phyloP scores from a whole-genome alignment of 2,888 invertebrate genomes.

The Drosophila dives region DNA sequence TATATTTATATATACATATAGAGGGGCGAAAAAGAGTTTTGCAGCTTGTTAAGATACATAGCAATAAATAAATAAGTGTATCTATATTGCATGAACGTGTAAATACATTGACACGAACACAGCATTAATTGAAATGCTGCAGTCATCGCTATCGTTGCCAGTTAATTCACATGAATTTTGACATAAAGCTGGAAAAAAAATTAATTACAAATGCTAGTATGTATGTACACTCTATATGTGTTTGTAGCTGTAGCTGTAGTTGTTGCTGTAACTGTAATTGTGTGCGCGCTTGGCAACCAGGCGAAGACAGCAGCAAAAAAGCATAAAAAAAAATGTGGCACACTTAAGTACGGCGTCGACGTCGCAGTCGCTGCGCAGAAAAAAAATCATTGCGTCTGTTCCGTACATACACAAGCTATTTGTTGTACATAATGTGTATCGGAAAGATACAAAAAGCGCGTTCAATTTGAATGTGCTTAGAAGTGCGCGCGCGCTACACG shows the following conservation, averaged over 20 bases:
- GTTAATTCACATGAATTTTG: slow-evolving; percentile 75
- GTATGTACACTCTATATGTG: slow-evolving; percentile 14
- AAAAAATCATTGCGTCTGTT: slow-evolving; percentile 61
- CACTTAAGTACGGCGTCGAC: slow-evolving; percentile 66
- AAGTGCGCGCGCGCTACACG: slow-evolving; percentile 63
- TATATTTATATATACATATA: background rate
- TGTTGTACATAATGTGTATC: slow-evolving; percentile 49
- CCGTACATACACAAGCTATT: slow-evolving; percentile 22
- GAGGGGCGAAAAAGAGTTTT: slow-evolving; percentile 31
- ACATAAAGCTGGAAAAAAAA: slow-evolving; percentile 60
- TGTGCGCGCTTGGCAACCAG: slow-evolving; percentile 70
- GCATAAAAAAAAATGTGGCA: slow-evolving; percentile 70
- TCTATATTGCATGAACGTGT: slow-evolving; percentile 26
- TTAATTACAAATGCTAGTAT: slow-evolving; percentile 47
- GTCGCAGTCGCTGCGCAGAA: slow-evolving; percentile 62
- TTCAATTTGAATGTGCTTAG: slow-evolving; percentile 72
- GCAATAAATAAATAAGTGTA: slow-evolving; percentile 20
- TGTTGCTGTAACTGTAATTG: slow-evolving; percentile 37
- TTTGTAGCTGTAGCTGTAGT: slow-evolving; percentile 16
- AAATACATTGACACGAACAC: slow-evolving; percentile 68
- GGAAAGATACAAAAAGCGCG: slow-evolving; percentile 67
- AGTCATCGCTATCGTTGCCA: slow-evolving; percentile 67
- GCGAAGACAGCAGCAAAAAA: slow-evolving; percentile 36
- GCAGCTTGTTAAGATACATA: slow-evolving; percentile 20
- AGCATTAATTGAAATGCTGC: slow-evolving; percentile 76